Evolutionary conservation across 2,113 vertebrate species (phyloP).

Genomic region (Circaetus cinerascens): DNA sequence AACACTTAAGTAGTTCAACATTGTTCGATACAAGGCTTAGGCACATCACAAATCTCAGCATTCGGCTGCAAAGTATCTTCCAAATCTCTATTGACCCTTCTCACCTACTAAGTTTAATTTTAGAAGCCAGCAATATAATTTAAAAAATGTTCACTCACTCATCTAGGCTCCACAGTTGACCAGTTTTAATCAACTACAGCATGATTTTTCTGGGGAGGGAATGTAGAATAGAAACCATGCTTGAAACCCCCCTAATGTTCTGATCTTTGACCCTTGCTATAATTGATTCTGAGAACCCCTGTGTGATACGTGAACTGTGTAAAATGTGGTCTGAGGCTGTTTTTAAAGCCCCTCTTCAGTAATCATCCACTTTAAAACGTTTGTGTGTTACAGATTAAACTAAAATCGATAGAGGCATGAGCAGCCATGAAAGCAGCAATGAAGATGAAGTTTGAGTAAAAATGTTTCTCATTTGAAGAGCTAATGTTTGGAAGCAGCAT

Average conservation of each 20-base stretch:
- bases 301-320: constrained; percentile 53
- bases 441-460: not conserved
- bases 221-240: not conserved
- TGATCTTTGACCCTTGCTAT: constrained; percentile 54
- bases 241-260: not conserved
- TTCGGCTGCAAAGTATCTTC: not conserved
- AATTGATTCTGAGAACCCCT: constrained; percentile 48
- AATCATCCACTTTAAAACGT: not conserved
- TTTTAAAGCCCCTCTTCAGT: constrained; percentile 12
- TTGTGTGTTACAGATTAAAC: not conserved
- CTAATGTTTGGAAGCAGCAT: not conserved
- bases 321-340: constrained; percentile 33
- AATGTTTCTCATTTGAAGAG: constrained; percentile 9
- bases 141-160: constrained; percentile 41
- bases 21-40: not conserved
- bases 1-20: not conserved
- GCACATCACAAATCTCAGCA: not conserved
- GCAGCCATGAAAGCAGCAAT: not conserved
- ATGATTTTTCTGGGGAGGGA: constrained; percentile 13
- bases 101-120: not conserved
- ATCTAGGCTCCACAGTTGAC: not conserved
- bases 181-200: not conserved
- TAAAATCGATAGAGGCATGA: not conserved
- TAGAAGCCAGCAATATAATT: not conserved
- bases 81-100: not conserved